Conservation (phyloP, 2,888 invertebrate species). For the Caenorhabditis drosophilae region DNA sequence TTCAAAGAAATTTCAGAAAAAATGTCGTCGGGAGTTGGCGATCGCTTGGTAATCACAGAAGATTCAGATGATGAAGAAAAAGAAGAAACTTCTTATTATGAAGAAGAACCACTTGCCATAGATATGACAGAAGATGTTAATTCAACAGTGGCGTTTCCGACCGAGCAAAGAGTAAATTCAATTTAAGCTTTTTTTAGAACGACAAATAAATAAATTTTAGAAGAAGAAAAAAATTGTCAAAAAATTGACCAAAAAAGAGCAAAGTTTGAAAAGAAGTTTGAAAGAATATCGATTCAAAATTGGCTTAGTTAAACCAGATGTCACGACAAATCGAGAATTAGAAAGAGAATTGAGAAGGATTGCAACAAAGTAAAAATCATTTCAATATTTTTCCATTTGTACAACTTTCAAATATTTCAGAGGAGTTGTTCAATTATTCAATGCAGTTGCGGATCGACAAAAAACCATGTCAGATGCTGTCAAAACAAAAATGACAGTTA, state of each 20-base stretch:
- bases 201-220: slow-evolving; percentile 7
- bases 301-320: slow-evolving; percentile 55
- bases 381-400: background rate
- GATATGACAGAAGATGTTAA: background rate
- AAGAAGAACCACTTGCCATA: slow-evolving; percentile 15
- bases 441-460: slow-evolving; percentile 65
- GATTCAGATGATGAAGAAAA: slow-evolving; percentile 31
- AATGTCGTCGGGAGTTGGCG: slow-evolving; percentile 21
- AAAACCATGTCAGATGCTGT: slow-evolving; percentile 41
- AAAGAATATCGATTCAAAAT: slow-evolving; percentile 27
- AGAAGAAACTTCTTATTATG: slow-evolving; percentile 21
- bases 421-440: slow-evolving; percentile 66
- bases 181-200: too few relatives aligned
- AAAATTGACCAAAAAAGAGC: slow-evolving; percentile 35
- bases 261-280: slow-evolving; percentile 32
- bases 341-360: slow-evolving; percentile 56
- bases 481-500: slow-evolving; percentile 35
- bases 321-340: slow-evolving; percentile 56
- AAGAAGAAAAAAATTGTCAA: slow-evolving; percentile 27
- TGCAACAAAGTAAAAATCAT: slow-evolving; percentile 55
- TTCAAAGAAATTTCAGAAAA: too few relatives aligned
- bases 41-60: slow-evolving; percentile 34
- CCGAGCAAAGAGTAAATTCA: too few relatives aligned
- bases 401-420: slow-evolving; percentile 28
- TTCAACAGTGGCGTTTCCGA: too few relatives aligned